A percentile compares a stretch with the other conserved stretches of the same genome.
Conservation (phyloP, 2,113 vertebrate genomes). For the Climacteris rufus region DNA sequence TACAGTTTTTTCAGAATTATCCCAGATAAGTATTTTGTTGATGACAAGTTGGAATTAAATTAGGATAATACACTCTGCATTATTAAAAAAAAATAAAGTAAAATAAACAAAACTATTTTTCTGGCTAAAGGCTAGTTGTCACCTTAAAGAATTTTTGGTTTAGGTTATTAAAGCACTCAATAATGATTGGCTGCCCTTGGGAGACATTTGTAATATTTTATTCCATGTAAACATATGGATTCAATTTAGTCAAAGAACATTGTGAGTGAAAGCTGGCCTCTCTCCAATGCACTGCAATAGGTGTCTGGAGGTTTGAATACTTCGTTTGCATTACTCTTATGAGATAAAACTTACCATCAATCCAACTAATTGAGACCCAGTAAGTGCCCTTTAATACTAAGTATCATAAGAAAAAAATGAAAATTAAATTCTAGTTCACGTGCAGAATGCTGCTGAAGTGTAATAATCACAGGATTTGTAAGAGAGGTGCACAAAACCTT, state of each 20-base stretch:
- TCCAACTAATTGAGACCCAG: neutral
- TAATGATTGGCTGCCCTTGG: conserved; percentile 45
- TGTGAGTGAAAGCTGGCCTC: conserved; percentile 39
- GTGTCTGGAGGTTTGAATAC: conserved; percentile 27
- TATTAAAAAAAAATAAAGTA: conserved; percentile 32
- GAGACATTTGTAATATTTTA: conserved; percentile 62
- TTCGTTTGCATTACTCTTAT: neutral
- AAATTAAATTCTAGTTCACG: neutral
- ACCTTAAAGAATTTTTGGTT: conserved; percentile 46
- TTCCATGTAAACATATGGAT: conserved; percentile 72
- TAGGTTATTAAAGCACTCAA: conserved; percentile 60
- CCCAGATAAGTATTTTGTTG: conserved; percentile 11
- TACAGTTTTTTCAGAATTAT: conserved; percentile 38
- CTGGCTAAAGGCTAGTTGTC: conserved; percentile 19
- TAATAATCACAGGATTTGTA: neutral
- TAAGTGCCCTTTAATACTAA: neutral
- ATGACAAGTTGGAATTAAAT: conserved; percentile 48
- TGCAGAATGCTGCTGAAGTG: neutral
- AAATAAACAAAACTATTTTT: conserved; percentile 1
- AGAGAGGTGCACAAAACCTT: neutral
- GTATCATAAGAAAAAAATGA: neutral
- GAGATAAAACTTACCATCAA: conserved; percentile 33
- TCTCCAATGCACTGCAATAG: conserved; percentile 23
- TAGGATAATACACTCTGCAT: neutral
- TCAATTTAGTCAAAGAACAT: conserved; percentile 51